Base-by-base conservation (phyloP, 2,888 invertebrate species). In the Eupithecia exiguata region DNA sequence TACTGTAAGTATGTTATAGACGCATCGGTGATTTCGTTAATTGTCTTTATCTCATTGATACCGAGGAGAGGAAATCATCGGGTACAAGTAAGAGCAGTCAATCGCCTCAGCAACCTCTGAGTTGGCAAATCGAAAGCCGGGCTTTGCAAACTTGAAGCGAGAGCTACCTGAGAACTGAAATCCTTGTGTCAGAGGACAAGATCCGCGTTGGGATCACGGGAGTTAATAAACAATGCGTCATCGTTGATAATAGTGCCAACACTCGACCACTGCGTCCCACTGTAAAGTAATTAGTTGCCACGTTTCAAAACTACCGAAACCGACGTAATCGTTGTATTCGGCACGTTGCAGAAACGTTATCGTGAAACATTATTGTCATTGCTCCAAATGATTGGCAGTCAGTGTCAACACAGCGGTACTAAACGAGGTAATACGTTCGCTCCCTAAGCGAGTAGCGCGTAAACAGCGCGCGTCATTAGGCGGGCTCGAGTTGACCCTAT, bases 291-390 rank as follows among this genome's bases (percentile, higher is more conserved):
- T 1, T 49, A 49, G 49, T 7, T 49, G n/a, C 3, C 49, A n/a
- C 49, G 49, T 5, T n/a, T 9, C 18, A 18, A 43, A 46, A n/a
- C 0, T n/a, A 14, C 49, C 49, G 6, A n/a, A 49, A 49, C n/a
- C 9, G 49, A n/a, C 18, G 9, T 10, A 49, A 49, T n/a, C 18
- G 18, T 18, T 18, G 46, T 49, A 49, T 9, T n/a, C n/a, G 49
- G 49, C 3, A 10, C 21, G 10, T 21, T 58, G 25, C 21, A 53
- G 21, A 21, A 21, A 7, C 4, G 49, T 21, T 3, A 53, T 53
- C n/a, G 21, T 21, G 49, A n/a, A 53, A 53, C 21, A 58, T 58
- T 58, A 58, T 58, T n/a, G 12, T 58, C 58, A 58, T 58, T 58
- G 58, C 21, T 58, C 12, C 12, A 14, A 58, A 58, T 58, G 25